Conservation (phyloP, 2,797 vertebrate species). For the Sparus aurata region DNA sequence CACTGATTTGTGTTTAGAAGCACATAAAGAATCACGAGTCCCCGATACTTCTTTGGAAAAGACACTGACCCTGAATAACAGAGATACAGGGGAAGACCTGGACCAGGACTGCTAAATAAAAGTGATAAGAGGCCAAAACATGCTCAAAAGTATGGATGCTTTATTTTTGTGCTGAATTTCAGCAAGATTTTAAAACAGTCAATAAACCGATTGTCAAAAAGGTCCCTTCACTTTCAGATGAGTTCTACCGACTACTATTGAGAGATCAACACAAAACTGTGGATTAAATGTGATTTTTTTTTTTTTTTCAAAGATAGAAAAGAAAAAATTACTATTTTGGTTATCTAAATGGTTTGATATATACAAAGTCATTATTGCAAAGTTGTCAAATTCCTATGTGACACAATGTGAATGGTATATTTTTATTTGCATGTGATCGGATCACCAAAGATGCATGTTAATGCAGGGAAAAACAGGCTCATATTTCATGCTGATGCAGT, state of each 20-base stretch:
- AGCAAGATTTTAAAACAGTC: constrained; percentile 1
- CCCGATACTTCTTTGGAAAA: neutral
- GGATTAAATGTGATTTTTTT: neutral
- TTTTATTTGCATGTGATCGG: too few relatives aligned
- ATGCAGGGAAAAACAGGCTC: too few relatives aligned
- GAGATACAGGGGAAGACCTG: constrained; percentile 7
- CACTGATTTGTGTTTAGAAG: constrained; percentile 22
- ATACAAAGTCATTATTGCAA: too few relatives aligned
- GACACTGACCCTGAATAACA: constrained; percentile 3
- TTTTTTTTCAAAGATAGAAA: neutral
- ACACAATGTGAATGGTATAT: too few relatives aligned
- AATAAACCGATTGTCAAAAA: constrained; percentile 4
- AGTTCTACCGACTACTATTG: neutral
- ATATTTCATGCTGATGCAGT: too few relatives aligned
- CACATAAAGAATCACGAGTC: neutral
- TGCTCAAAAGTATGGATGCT: neutral
- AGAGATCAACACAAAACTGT: neutral
- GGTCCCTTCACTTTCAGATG: neutral
- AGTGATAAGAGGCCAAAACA: constrained; percentile 8
- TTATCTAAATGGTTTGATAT: neutral
- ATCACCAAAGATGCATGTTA: too few relatives aligned
- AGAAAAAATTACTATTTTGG: neutral
- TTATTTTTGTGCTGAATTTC: neutral
- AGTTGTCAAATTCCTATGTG: too few relatives aligned
- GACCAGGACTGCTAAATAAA: neutral